A percentile compares a stretch with the other conserved stretches of the same genome.
These are phyloP conservation scores for Pyrochroa serraticornis DNA, from an alignment of 2,888 invertebrate genomes.

Conservation along the genomic window DNA sequence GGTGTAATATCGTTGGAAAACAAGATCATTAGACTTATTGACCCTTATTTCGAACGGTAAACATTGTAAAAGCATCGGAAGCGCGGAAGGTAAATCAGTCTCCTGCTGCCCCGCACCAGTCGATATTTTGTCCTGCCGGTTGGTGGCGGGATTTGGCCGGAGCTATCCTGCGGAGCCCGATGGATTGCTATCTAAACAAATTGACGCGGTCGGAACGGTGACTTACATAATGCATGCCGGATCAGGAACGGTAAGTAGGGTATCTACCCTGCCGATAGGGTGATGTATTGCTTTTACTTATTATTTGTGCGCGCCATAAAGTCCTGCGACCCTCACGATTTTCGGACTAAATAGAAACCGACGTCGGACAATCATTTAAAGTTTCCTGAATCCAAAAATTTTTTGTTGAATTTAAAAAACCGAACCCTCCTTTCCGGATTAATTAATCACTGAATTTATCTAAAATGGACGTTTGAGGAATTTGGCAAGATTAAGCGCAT, in stretches of 20 bases:
- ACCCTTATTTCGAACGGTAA: slow-evolving; percentile 22
- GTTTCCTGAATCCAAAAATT: too few relatives aligned
- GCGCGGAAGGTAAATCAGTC: slow-evolving; percentile 13
- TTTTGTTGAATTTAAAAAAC: too few relatives aligned
- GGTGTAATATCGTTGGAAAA: slow-evolving; percentile 13
- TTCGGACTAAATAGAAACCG: neutral
- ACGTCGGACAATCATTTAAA: too few relatives aligned
- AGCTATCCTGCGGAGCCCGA: slow-evolving; percentile 7
- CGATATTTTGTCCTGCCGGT: slow-evolving; percentile 7
- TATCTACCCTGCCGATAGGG: slow-evolving; percentile 31
- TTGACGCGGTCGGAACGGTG: slow-evolving; percentile 41
- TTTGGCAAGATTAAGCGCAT: slow-evolving; percentile 44
- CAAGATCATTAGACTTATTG: slow-evolving; percentile 27
- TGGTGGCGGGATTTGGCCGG: neutral
- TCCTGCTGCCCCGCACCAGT: neutral
- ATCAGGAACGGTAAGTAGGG: slow-evolving; percentile 31
- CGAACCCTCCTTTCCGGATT: too few relatives aligned
- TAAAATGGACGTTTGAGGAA: slow-evolving; percentile 38
- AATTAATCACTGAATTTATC: too few relatives aligned
- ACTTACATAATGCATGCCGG: slow-evolving; percentile 45
- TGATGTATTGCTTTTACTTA: slow-evolving; percentile 34
- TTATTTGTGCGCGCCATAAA: slow-evolving; percentile 18
- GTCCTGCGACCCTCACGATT: slow-evolving; percentile 8
- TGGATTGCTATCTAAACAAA: slow-evolving; percentile 40
- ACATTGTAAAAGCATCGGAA: neutral